Evolutionary conservation across 92 coral and sea anemone species (phyloP).

Genomic region (Montipora capitata): DNA sequence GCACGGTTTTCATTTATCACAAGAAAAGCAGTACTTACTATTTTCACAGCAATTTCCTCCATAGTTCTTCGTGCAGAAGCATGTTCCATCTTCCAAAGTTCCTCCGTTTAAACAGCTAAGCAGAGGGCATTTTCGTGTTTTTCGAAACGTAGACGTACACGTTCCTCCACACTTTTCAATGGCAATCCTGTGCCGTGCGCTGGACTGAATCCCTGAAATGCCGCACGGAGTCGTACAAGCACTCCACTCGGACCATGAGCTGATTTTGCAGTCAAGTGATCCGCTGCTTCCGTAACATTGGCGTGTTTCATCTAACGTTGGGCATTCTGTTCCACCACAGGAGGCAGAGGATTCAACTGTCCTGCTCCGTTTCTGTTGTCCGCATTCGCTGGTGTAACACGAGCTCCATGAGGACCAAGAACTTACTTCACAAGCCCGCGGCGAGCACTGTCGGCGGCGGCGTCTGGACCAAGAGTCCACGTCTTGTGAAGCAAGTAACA

Average conservation of each 20-base stretch:
- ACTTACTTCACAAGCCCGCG: neutral
- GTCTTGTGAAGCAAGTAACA: too few relatives aligned
- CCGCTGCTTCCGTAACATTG: neutral
- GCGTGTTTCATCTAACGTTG: neutral
- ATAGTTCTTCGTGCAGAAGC: neutral
- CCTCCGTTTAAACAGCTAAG: constrained; percentile 29
- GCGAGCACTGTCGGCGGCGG: neutral
- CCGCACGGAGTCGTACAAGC: constrained; percentile 15
- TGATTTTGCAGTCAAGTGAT: neutral
- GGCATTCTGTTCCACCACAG: constrained; percentile 8
- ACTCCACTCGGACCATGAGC: constrained; percentile 31
- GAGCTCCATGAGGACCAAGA: neutral
- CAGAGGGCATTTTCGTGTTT: neutral
- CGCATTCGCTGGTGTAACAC: neutral
- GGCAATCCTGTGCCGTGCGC: neutral
- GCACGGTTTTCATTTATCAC: too few relatives aligned
- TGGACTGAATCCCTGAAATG: neutral
- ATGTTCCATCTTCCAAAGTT: neutral
- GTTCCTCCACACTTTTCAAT: constrained; percentile 5
- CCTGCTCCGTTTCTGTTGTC: constrained; percentile 3
- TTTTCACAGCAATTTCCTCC: constrained; percentile 8
- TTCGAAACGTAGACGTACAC: neutral
- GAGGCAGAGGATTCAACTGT: neutral
- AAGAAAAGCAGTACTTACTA: neutral
- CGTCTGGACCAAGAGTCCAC: neutral